These are phyloP conservation scores for Ramazzottius varieornatus DNA, from an alignment of 2,888 invertebrate genomes.

Conservation along the genomic window DNA sequence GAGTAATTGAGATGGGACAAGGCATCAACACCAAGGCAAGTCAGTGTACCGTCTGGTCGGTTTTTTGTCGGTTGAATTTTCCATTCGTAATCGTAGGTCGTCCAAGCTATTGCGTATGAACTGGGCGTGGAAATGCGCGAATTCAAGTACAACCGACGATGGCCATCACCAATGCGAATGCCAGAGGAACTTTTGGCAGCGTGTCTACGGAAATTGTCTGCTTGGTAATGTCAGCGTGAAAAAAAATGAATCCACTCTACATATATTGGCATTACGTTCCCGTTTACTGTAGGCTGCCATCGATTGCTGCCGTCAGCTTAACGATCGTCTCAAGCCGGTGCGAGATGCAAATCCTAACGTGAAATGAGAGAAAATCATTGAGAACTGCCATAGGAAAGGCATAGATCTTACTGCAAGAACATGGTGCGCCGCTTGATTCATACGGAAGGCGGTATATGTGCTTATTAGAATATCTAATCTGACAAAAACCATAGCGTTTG, in stretches of 20 bases:
- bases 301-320: constrained; percentile 18
- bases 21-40: constrained; percentile 46
- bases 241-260: background rate
- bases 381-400: constrained; percentile 14
- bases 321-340: constrained; percentile 19
- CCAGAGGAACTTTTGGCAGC: constrained; percentile 16
- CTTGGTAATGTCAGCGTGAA: constrained; percentile 10
- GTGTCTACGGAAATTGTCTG: constrained; percentile 35
- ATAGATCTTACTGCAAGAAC: constrained; percentile 18
- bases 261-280: background rate
- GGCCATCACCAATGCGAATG: constrained; percentile 13
- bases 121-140: constrained; percentile 16
- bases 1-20: constrained; percentile 36
- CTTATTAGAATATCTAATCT: background rate
- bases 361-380: constrained; percentile 19
- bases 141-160: constrained; percentile 14
- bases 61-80: no score
- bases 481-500: background rate
- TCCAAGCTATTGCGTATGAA: constrained; percentile 15
- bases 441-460: background rate
- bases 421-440: constrained; percentile 9
- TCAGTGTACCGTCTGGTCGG: no score
- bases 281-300: constrained; percentile 14
- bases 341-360: constrained; percentile 15
- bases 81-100: background rate